phyloP scores from a whole-genome alignment of 1,140 invertebrate genomes.

The Hyphantria cunea region DNA sequence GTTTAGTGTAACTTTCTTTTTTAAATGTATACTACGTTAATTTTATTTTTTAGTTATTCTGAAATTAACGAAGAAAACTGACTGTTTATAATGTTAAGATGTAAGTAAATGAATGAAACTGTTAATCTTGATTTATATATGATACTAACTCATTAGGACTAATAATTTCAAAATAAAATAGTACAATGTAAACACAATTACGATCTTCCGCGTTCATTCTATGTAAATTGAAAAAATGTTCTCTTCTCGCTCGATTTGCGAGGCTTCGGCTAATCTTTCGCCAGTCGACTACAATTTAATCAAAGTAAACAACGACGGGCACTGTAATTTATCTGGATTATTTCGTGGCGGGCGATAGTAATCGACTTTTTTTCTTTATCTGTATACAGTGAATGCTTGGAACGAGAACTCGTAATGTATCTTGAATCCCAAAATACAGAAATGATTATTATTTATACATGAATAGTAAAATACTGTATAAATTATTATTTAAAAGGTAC shows the following conservation, averaged over 20 bases:
- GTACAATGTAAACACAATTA: constrained; percentile 62
- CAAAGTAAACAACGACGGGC: constrained; percentile 78
- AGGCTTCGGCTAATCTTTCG: constrained; percentile 77
- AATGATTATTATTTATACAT: constrained; percentile 64
- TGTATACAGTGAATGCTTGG: constrained; percentile 43
- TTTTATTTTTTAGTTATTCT: no score
- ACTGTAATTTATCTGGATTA: constrained; percentile 80
- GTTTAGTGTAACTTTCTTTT: constrained; percentile 7
- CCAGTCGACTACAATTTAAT: constrained; percentile 81
- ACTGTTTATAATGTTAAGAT: no score
- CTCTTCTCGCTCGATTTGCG: constrained; percentile 77
- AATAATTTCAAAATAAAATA: constrained; percentile 42
- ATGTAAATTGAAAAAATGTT: constrained; percentile 79
- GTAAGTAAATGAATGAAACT: no score
- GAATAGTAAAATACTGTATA: constrained; percentile 44
- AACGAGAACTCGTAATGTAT: constrained; percentile 53
- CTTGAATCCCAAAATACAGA: constrained; percentile 50
- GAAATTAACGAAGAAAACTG: no score
- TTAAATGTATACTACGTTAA: no score
- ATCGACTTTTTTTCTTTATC: constrained; percentile 71
- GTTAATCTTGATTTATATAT: constrained; percentile 2
- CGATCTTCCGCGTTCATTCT: constrained; percentile 70
- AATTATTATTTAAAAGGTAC: constrained; percentile 22
- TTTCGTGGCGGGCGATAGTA: constrained; percentile 74
- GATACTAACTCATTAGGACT: constrained; percentile 7